Evolutionary conservation across 2,797 vertebrate genomes (phyloP).

Genomic region (Anabacerthia variegaticeps): DNA sequence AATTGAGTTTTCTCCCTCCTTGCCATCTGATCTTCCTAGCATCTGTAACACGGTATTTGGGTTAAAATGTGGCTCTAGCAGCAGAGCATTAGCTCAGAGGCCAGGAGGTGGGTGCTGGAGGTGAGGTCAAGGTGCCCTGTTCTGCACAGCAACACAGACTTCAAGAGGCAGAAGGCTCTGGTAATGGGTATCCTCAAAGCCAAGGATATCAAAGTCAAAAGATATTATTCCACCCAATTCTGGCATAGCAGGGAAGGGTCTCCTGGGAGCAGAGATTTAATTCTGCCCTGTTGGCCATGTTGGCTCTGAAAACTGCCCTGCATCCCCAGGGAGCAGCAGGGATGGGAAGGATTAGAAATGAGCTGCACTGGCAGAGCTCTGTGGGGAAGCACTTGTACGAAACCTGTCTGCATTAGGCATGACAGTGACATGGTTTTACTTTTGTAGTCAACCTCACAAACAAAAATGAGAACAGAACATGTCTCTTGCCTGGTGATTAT

Average conservation of each 20-base stretch:
- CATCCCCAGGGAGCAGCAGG: neutral
- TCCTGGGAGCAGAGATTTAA: slow-evolving; percentile 9
- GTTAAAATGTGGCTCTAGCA: neutral
- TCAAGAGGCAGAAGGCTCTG: neutral
- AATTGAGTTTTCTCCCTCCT: neutral
- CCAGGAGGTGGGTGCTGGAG: neutral
- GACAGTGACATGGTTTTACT: neutral
- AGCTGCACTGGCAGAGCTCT: neutral
- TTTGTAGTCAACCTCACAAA: neutral
- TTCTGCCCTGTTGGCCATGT: fast-evolving
- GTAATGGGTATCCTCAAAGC: neutral
- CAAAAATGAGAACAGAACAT: neutral
- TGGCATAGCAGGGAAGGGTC: neutral
- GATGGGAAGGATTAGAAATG: neutral
- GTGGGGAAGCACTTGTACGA: neutral
- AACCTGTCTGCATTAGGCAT: neutral
- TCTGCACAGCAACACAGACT: neutral
- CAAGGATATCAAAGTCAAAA: neutral
- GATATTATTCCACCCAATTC: neutral
- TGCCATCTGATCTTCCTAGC: neutral
- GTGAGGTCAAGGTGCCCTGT: neutral
- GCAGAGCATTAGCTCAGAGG: neutral
- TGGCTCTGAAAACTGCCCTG: neutral
- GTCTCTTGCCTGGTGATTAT: slow-evolving; percentile 5
- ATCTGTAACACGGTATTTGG: fast-evolving